Evolutionary conservation across 2,797 vertebrate species (phyloP).

Genomic region (Aphelocoma californica): DNA sequence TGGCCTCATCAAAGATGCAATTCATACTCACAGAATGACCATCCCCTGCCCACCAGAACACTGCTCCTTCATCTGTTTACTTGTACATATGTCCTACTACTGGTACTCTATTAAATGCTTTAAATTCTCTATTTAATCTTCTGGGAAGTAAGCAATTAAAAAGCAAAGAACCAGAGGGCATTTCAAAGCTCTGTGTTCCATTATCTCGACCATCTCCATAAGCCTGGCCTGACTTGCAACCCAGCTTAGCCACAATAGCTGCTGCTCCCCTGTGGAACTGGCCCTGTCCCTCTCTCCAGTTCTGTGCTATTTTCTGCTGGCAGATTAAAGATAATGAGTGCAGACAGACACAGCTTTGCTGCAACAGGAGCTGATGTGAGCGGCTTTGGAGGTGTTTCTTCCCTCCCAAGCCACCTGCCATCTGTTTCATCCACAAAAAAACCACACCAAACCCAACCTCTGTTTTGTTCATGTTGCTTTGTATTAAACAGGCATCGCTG

Average conservation of each 20-base stretch:
- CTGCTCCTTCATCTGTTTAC: neutral
- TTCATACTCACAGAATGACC: neutral
- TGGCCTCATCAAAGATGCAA: neutral
- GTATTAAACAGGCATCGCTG: neutral
- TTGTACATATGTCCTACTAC: neutral
- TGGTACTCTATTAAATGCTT: neutral
- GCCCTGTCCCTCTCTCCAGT: neutral
- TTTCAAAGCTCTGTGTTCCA: slow-evolving; percentile 11
- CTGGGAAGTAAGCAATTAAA: neutral
- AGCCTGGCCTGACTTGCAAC: slow-evolving; percentile 21
- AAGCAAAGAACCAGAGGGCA: neutral
- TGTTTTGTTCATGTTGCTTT: neutral
- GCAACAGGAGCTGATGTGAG: neutral
- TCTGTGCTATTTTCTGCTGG: slow-evolving; percentile 23
- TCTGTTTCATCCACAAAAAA: neutral
- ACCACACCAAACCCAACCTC: neutral
- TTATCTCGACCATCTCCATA: slow-evolving; percentile 19
- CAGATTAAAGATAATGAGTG: slow-evolving; percentile 53
- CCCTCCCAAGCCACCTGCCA: slow-evolving; percentile 41
- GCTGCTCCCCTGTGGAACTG: neutral
- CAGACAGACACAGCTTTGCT: neutral
- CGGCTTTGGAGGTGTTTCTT: slow-evolving; percentile 37
- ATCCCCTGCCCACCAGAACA: neutral
- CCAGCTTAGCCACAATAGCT: slow-evolving; percentile 25
- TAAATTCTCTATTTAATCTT: neutral